Evolutionary conservation across 2,797 vertebrate species (phyloP).

Genomic region (Sarcoramphus papa): DNA sequence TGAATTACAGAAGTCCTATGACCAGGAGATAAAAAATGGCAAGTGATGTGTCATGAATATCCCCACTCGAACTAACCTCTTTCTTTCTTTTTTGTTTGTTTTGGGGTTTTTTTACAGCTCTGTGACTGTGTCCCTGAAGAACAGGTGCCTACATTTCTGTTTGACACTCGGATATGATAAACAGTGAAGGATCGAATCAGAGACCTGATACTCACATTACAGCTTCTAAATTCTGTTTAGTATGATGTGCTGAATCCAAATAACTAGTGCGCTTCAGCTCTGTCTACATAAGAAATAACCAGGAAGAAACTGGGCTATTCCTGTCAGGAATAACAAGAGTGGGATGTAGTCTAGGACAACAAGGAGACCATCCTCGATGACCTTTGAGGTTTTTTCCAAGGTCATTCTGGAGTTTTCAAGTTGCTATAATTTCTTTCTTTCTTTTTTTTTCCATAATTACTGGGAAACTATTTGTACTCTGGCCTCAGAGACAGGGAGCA

Average conservation of each 20-base stretch:
- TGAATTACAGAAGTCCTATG: not conserved
- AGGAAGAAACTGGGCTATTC: not conserved
- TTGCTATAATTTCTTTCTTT: not conserved
- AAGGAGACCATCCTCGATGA: not conserved
- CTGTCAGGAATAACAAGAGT: not conserved
- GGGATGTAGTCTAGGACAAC: not conserved
- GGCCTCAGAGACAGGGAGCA: slow-evolving; percentile 10
- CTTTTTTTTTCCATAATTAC: not conserved
- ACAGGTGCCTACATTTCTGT: not conserved
- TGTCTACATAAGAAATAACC: not conserved
- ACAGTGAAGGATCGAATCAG: not conserved
- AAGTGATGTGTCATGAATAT: not conserved
- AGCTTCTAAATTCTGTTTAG: not conserved
- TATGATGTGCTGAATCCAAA: not conserved
- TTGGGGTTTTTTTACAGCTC: not conserved
- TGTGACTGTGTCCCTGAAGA: not conserved
- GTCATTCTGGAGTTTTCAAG: not conserved
- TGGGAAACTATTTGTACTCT: not conserved
- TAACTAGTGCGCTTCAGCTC: not conserved
- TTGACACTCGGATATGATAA: not conserved
- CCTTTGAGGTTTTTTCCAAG: not conserved
- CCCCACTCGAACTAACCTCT: not conserved
- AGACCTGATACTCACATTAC: not conserved
- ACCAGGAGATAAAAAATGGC: not conserved
- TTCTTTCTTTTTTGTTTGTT: not conserved